phyloP scores from a whole-genome alignment of 2,797 vertebrate species.

The Trachurus trachurus region DNA sequence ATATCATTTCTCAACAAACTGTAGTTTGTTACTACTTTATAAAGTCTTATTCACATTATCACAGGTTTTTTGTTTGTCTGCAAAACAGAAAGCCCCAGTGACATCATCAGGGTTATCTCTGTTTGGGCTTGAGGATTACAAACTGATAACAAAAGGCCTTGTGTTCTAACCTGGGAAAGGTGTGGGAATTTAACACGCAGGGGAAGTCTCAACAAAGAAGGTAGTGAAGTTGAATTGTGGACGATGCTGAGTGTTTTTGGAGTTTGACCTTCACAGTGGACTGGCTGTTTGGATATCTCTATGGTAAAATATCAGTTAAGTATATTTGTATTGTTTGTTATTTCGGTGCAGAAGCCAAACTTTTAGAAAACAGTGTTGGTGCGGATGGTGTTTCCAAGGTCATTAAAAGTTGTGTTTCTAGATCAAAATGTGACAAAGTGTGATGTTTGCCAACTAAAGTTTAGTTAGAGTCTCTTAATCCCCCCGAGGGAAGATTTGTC shows the following conservation, averaged over 20 bases:
- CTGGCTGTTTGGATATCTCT: neutral
- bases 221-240: neutral
- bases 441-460: slow-evolving; percentile 14
- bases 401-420: slow-evolving; percentile 5
- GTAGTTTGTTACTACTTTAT: neutral
- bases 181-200: neutral
- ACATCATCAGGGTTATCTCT: neutral
- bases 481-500: slow-evolving; percentile 41
- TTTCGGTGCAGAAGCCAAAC: neutral
- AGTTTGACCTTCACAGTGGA: neutral
- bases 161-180: neutral
- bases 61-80: neutral
- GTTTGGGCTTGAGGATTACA: no score
- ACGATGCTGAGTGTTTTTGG: neutral
- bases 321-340: neutral
- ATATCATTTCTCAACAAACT: neutral
- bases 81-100: slow-evolving; percentile 7
- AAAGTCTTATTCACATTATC: neutral
- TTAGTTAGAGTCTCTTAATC: slow-evolving; percentile 14
- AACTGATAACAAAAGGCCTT: no score
- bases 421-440: slow-evolving; percentile 8
- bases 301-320: neutral
- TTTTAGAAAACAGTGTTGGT: neutral
- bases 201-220: neutral
- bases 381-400: neutral